Conservation (phyloP, 1,140 invertebrate genomes). For the Drosophila lacertosa region DNA sequence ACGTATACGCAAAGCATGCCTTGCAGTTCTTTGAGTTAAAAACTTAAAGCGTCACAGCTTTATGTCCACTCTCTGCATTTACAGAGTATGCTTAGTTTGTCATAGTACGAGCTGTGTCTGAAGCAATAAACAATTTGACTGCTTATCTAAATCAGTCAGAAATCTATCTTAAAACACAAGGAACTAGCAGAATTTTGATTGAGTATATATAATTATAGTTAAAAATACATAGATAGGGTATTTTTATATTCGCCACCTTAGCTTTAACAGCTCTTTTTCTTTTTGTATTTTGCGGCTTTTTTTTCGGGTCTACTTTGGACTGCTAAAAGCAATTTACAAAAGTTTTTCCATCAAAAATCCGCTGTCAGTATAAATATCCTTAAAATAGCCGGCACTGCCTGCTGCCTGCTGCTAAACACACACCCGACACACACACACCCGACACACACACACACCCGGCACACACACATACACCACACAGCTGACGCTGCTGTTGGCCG, state of each 20-base stretch:
- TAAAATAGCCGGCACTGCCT: slow-evolving; percentile 77
- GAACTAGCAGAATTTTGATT: no score
- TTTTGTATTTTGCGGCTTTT: slow-evolving; percentile 12
- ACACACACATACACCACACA: slow-evolving; percentile 29
- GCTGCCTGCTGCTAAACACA: slow-evolving; percentile 47
- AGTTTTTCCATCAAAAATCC: slow-evolving; percentile 84
- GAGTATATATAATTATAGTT: no score
- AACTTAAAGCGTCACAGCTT: slow-evolving; percentile 58
- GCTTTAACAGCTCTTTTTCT: not conserved
- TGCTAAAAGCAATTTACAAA: slow-evolving; percentile 83
- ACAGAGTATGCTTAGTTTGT: no score
- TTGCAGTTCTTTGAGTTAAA: slow-evolving; percentile 41
- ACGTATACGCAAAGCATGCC: slow-evolving; percentile 19
- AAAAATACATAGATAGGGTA: no score
- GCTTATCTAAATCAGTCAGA: no score
- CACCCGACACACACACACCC: slow-evolving; percentile 13
- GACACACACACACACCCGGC: slow-evolving; percentile 1
- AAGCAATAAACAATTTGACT: no score
- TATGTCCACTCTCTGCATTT: not conserved
- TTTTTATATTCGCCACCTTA: not conserved
- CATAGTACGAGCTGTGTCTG: no score
- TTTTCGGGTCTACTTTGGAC: slow-evolving; percentile 29
- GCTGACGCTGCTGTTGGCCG: slow-evolving; percentile 54
- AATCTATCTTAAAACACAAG: no score
- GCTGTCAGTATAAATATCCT: slow-evolving; percentile 84